Base-by-base conservation (phyloP, 2,888 invertebrate genomes). In the Tenthredo scrophulariae region DNA sequence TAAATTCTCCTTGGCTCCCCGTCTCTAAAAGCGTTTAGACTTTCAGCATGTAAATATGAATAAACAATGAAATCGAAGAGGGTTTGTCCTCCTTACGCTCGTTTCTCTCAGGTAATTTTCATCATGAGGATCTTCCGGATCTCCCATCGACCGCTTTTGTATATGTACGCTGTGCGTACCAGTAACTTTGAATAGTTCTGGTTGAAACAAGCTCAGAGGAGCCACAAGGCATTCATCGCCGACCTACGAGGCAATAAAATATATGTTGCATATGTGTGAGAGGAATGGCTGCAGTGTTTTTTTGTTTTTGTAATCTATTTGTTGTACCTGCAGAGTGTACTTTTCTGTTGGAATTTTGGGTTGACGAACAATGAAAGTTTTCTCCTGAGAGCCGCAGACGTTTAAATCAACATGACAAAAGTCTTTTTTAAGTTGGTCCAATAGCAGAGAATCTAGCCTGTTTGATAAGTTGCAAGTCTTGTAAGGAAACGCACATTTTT, bases 221-320 rank as follows among this genome's bases (percentile, higher is more conserved):
- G 98, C 98, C 87, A 99, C 96, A 43, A 99, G 96, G 90, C 98
- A 97, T 93, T 99, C 99, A 93, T 99, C 99, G 0, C 98, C 98
- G 6, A 97, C 96, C 94, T 96, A 94, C 9, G 65, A 77, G 7
- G 54, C 15, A 40, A n/a, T 22, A 29, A 82, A 22, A 67, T 54
- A 18, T 9, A 26, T 50, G n/a, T 65, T 15, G 43, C 10, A 87
- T 54, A 18, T 10, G 1, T 15, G 9, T 46, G n/a, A 46, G 22
- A 50, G 1, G 15, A 43, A 18, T 46, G 10, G 18, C 18, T n/a
- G 13, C 37, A 22, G 40, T n/a, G 9, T 40, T 15, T 37, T 72
- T n/a, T n/a, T 70, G 15, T 70, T 10, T n/a, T 18, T 29, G 18
- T 46, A 9, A 86, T 40, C 22, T 22, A 15, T 46, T 70, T 13